phyloP scores from a whole-genome alignment of 2,797 vertebrate genomes.

The Phylloscopus collybita region DNA sequence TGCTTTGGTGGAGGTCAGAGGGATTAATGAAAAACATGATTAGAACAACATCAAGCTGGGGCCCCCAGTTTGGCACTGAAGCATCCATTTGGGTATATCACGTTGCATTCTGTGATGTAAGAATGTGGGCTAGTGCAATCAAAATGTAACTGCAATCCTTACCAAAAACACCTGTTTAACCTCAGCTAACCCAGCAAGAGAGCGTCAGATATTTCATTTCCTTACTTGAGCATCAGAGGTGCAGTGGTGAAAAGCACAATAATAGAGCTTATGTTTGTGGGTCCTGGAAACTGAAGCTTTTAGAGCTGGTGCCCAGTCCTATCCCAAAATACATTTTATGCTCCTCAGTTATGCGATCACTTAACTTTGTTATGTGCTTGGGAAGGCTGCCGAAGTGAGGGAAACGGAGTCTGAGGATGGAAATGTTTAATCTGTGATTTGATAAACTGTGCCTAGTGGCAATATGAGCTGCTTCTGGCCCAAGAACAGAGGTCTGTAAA shows the following conservation, averaged over 20 bases:
- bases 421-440: not conserved
- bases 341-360: not conserved
- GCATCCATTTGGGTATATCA: conserved; percentile 58
- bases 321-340: not conserved
- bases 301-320: not conserved
- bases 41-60: conserved; percentile 56
- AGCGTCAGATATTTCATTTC: not conserved
- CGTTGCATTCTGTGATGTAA: conserved; percentile 68
- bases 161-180: conserved; percentile 72
- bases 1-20: conserved; percentile 54
- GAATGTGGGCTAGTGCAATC: conserved; percentile 68
- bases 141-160: conserved; percentile 72
- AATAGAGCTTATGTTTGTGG: not conserved
- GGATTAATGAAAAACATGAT: conserved; percentile 72
- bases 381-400: not conserved
- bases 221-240: not conserved
- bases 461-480: not conserved
- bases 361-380: not conserved
- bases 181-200: conserved; percentile 53
- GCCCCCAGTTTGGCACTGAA: conserved; percentile 38
- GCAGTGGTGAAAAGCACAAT: not conserved
- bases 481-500: not conserved
- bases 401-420: not conserved
- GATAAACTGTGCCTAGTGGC: not conserved
- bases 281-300: not conserved